Evolutionary conservation across 2,888 invertebrate species (phyloP).

Genomic region (Dolichopus griseipennis): DNA sequence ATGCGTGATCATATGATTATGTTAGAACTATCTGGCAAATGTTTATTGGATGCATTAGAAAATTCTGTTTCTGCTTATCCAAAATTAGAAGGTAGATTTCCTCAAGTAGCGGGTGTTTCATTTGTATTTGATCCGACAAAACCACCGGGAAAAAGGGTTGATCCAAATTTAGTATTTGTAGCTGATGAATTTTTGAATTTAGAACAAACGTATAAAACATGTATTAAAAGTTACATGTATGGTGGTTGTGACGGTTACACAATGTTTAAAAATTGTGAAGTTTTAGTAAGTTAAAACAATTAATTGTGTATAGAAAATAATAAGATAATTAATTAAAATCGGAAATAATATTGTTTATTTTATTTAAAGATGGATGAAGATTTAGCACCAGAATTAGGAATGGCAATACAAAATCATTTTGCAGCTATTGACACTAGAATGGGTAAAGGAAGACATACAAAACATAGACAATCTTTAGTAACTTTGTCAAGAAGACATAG

Average conservation of each 20-base stretch:
- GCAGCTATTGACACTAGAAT: slow-evolving; percentile 72
- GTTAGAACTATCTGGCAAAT: slow-evolving; percentile 60
- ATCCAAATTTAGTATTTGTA: slow-evolving; percentile 64
- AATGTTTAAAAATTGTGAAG: slow-evolving; percentile 62
- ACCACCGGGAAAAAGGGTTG: slow-evolving; percentile 61
- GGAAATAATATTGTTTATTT: slow-evolving; percentile 13
- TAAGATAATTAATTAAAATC: too few relatives aligned
- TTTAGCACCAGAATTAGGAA: slow-evolving; percentile 73
- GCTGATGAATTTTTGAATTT: slow-evolving; percentile 72
- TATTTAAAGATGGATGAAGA: slow-evolving; percentile 65
- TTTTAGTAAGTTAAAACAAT: slow-evolving; percentile 56
- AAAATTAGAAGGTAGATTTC: slow-evolving; percentile 78
- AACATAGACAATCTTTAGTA: slow-evolving; percentile 77
- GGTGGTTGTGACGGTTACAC: slow-evolving; percentile 79
- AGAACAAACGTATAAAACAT: slow-evolving; percentile 64
- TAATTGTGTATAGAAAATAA: not conserved
- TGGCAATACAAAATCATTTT: slow-evolving; percentile 84
- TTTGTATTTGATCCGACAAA: slow-evolving; percentile 67
- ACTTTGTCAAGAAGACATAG: slow-evolving; percentile 73
- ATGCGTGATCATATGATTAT: slow-evolving; percentile 78
- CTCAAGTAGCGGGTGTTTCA: slow-evolving; percentile 68
- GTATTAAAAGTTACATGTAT: slow-evolving; percentile 72
- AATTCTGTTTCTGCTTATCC: slow-evolving; percentile 82
- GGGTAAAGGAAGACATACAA: slow-evolving; percentile 61
- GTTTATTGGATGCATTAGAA: slow-evolving; percentile 64